Percentiles rank a stretch among this genome's conserved stretches.
Conservation (phyloP, 2,888 invertebrate genomes). For the Anorthoa munda region DNA sequence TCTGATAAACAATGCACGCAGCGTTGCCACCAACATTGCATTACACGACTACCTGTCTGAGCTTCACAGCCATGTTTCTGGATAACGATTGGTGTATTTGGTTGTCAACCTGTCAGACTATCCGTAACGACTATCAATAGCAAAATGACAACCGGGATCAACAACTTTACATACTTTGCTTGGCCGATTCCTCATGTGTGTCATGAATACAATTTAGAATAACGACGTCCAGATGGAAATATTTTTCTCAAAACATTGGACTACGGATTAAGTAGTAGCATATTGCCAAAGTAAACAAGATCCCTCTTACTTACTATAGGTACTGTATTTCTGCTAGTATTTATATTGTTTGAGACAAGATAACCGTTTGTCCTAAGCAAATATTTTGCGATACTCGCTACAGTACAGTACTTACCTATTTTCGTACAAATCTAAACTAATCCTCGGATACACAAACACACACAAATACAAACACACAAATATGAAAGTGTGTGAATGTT, state of each 20-base stretch:
- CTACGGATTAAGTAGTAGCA: background rate
- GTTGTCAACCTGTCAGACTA: too few relatives aligned
- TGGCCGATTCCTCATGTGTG: too few relatives aligned
- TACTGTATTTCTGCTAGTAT: background rate
- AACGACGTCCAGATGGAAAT: too few relatives aligned
- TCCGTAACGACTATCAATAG: too few relatives aligned
- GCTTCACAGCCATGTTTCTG: background rate
- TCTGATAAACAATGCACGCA: too few relatives aligned
- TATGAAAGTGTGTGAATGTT: background rate
- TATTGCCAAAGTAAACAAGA: slow-evolving; percentile 15
- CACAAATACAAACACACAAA: slow-evolving; percentile 20
- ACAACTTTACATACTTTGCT: too few relatives aligned
- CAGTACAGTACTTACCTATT: background rate
- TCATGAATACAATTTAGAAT: too few relatives aligned
- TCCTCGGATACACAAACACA: background rate
- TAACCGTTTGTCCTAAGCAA: slow-evolving; percentile 40
- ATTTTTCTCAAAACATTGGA: background rate
- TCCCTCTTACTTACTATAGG: background rate
- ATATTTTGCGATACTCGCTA: slow-evolving; percentile 24
- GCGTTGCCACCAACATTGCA: background rate
- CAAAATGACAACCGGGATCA: too few relatives aligned
- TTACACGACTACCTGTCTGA: too few relatives aligned
- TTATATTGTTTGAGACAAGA: slow-evolving; percentile 14
- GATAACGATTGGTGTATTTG: slow-evolving; percentile 19
- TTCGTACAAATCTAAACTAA: slow-evolving; percentile 27